Conservation (phyloP, 2,113 vertebrate species). For the Empidonax traillii region DNA sequence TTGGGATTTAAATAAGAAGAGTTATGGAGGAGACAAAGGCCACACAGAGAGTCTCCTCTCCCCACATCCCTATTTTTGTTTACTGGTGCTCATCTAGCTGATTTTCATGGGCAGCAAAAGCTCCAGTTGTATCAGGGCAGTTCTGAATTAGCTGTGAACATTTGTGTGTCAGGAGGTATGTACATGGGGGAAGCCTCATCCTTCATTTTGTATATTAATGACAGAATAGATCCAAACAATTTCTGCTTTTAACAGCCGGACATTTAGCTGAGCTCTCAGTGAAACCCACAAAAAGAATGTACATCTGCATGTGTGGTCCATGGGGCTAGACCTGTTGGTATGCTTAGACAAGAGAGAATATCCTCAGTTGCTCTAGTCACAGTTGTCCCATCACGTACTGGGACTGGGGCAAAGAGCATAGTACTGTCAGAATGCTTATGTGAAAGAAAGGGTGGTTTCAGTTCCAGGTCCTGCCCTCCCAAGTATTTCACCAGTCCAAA, state of each 20-base stretch:
- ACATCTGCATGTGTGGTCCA: not conserved
- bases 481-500: not conserved
- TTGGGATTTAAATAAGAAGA: not conserved
- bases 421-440: not conserved
- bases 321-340: not conserved
- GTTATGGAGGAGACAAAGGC: not conserved
- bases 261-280: not conserved
- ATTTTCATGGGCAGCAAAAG: not conserved
- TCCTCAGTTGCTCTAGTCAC: accelerated
- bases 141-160: not conserved
- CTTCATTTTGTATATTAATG: not conserved
- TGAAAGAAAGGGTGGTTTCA: not conserved
- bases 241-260: not conserved
- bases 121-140: not conserved
- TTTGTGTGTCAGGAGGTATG: not conserved
- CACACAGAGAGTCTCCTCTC: not conserved
- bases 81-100: not conserved
- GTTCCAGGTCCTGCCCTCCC: not conserved
- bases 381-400: not conserved
- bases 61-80: not conserved
- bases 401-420: not conserved
- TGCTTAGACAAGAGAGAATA: not conserved
- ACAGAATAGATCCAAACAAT: not conserved
- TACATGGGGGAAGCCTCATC: not conserved
- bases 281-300: not conserved